Percentiles rank a stretch among this genome's conserved stretches.
phyloP scores from a whole-genome alignment of 2,888 invertebrate genomes.

The Ceriagrion tenellum region DNA sequence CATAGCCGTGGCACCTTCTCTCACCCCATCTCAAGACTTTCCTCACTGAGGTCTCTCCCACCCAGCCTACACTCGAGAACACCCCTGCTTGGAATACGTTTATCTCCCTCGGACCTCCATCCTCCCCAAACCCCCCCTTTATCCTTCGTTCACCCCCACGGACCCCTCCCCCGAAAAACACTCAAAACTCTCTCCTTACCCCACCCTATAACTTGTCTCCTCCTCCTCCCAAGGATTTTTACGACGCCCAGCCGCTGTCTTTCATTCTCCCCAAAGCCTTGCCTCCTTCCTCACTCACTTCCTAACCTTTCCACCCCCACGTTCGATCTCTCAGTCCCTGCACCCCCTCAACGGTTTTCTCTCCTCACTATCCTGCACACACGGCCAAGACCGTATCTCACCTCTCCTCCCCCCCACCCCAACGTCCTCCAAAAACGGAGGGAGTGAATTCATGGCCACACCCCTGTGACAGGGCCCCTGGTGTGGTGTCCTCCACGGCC shows the following conservation, averaged over 20 bases:
- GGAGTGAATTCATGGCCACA: slow-evolving; percentile 42
- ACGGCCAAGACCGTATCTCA: not conserved
- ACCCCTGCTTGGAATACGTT: not conserved
- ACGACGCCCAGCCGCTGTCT: not conserved
- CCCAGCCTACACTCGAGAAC: not conserved
- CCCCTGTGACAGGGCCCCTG: slow-evolving; percentile 28
- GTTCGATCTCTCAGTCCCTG: not conserved
- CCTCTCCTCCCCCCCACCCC: not conserved
- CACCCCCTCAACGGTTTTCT: too few relatives aligned
- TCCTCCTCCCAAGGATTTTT: not conserved
- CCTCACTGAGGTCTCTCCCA: not conserved
- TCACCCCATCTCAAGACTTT: not conserved
- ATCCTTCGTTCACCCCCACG: not conserved
- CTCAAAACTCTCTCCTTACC: not conserved
- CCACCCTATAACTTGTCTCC: not conserved
- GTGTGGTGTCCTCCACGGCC: not conserved
- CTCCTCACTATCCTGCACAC: not conserved
- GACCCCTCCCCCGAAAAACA: not conserved
- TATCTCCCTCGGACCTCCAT: not conserved
- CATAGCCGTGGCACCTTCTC: slow-evolving; percentile 5
- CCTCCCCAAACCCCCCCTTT: not conserved
- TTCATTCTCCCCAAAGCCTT: not conserved
- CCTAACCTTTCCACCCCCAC: too few relatives aligned
- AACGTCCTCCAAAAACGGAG: too few relatives aligned
- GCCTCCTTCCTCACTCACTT: not conserved